These are phyloP conservation scores for Porites lutea DNA, from an alignment of 64 coral and sea anemone genomes.

Conservation along the genomic window DNA sequence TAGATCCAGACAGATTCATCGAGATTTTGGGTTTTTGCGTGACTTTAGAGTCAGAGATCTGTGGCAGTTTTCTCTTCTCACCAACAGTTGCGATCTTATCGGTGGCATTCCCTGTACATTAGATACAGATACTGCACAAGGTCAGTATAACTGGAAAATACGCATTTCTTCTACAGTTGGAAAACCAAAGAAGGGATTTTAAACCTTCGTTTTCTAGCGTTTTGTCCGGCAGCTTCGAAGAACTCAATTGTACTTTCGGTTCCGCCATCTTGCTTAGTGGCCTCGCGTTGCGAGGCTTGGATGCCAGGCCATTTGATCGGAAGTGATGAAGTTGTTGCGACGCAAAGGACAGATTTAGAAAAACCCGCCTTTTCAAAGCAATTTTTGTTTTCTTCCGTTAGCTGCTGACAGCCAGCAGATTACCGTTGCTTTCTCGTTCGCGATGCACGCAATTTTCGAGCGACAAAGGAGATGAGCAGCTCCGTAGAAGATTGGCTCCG, in stretches of 20 bases:
- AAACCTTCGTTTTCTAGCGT: constrained; percentile 40
- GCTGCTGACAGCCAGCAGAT: not conserved
- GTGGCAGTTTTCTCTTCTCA: constrained; percentile 47
- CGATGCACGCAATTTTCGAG: constrained; percentile 11
- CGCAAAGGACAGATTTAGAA: constrained; percentile 14
- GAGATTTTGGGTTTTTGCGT: constrained; percentile 58
- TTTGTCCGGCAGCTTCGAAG: not conserved
- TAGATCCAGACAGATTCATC: constrained; percentile 60
- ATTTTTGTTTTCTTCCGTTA: constrained; percentile 16
- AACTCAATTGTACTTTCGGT: not conserved
- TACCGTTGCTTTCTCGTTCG: not conserved
- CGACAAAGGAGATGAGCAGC: constrained; percentile 63
- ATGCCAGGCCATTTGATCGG: not conserved
- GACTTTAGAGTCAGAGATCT: constrained; percentile 3
- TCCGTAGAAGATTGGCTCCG: constrained; percentile 98
- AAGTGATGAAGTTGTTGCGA: constrained; percentile 13
- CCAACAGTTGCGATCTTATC: constrained; percentile 27
- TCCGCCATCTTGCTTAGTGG: constrained; percentile 49
- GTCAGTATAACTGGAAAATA: constrained; percentile 40
- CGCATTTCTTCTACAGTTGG: constrained; percentile 6
- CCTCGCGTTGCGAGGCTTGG: not conserved
- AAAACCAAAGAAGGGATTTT: constrained; percentile 24
- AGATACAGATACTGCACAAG: constrained; percentile 49
- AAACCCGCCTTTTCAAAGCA: constrained; percentile 24
- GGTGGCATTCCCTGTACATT: constrained; percentile 35